Base-by-base conservation (phyloP, 2,113 vertebrate species). In the Neogobius melanostomus region DNA sequence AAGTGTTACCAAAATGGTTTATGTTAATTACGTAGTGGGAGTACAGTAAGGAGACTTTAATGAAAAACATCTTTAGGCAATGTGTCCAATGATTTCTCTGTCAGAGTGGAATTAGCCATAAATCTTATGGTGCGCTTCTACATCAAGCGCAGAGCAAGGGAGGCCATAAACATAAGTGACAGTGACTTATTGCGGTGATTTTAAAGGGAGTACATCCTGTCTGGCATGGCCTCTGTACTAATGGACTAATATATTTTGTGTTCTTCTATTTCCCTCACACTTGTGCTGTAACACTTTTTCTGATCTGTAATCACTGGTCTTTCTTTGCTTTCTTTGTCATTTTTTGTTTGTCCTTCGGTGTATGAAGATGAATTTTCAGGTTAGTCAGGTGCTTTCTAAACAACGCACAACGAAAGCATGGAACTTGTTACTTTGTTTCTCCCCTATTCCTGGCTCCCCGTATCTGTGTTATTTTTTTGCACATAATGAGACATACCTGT, bases 351-450 rank as follows among this genome's bases (percentile, higher is more conserved):
- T 86, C 79, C 76, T 65, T 11, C 79, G 74, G 68, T 88, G 82
- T 89, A 78, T 86, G 83, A 85, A 90, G 89, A 90, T 87, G 87
- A 87, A 77, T 89, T 61, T 82, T 68, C 87, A 89, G 87, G 89
- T 90, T 83, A 89, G 89, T 90, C 86, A 86, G 87, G 84, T 63
- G 0, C 75, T 80, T 73, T 81, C 6, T 68, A 71, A 50, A 70
- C 28, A 44, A 44, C 50, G 28, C 44, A 46, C 68, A 72, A 76
- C 72, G 36, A 68, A 76, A 56, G 9, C 44, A 65, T 81, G 43
- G 57, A 73, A 42, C 28, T 59, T 59, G 17, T 60, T 68, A 56
- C 36, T 67, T 64, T 51, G 72, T 81, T 69, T 80, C n/a, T 44
- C n/a, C 47, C 66, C 14, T 69, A 14, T 69, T 67, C 52, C 51